Evolutionary conservation across 2,113 vertebrate species (phyloP).

Genomic region (Haemorhous mexicanus): DNA sequence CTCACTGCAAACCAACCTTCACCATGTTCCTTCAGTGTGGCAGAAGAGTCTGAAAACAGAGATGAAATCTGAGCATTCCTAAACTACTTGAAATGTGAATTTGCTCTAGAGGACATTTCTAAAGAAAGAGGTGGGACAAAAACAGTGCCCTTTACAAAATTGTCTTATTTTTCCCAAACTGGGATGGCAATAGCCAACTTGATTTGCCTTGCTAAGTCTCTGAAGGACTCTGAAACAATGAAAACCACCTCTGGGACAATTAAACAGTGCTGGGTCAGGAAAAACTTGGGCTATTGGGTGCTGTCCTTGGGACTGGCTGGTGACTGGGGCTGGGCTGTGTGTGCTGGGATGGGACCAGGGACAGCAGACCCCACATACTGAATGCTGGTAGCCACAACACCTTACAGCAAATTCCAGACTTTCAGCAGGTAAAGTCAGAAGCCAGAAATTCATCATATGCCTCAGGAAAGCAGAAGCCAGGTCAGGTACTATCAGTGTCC

Average conservation of each 20-base stretch:
- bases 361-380: rapidly evolving
- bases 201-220: not conserved
- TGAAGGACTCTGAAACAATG: not conserved
- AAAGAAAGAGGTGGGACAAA: not conserved
- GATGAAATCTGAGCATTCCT: not conserved
- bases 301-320: not conserved
- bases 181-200: not conserved
- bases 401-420: not conserved
- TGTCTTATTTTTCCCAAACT: not conserved
- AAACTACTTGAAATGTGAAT: not conserved
- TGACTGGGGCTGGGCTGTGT: not conserved
- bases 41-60: not conserved
- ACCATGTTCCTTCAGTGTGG: not conserved
- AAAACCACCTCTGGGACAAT: not conserved
- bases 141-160: not conserved
- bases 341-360: not conserved
- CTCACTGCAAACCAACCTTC: not conserved
- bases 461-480: not conserved
- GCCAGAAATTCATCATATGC: not conserved
- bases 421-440: not conserved
- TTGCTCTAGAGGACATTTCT: not conserved
- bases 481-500: not conserved
- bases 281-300: not conserved
- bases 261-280: not conserved
- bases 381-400: not conserved